Base-by-base conservation (phyloP, 2,888 invertebrate genomes). In the Acleris holmiana region DNA sequence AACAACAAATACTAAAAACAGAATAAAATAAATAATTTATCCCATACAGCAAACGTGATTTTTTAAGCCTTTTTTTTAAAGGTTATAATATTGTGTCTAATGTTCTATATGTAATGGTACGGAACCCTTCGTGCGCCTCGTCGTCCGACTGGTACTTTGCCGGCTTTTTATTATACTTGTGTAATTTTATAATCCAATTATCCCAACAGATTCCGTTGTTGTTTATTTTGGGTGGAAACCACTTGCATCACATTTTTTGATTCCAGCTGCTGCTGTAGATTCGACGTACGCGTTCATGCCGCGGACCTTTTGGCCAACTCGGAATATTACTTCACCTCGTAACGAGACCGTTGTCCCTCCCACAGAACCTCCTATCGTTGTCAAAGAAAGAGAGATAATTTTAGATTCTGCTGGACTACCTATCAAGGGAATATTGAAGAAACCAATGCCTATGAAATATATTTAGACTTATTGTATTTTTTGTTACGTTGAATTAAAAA, bases 381-480 rank as follows among this genome's bases (percentile, higher is more conserved):
- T 80, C 0, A 85, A 83, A 67, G 77, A 82, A 61, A 86, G 83
- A 67, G 78, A 83, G 61, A 78, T 84, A 0, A 44, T 63, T 0
- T n/a, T 64, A 4, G 77, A 80, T 5, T 47, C 62, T 5, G 72
- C 72, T 2, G 74, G 69, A 4, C 70, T 70, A 1, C 84, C 86
- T 0, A 76, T 88, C n/a, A 91, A 88, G 64, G 91, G 91, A 67
- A 92, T 92, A 68, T 72, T 92, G 35, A 92, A 91, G 69, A 92
- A 89, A 77, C 90, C 91, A 0, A 92, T 91, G 92, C 92, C 92
- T 5, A 84, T 91, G 74, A 91, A 89, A 79, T 92, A 88, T 77
- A 85, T 91, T 74, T 89, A 75, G 65, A 68, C 64, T 49, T 63
- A 19, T 29, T 15, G 0, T 29, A 25, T 25, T 41, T 21, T 46